Base-by-base conservation (phyloP, 2,888 invertebrate species). In the Troglohyphantes excavatus region DNA sequence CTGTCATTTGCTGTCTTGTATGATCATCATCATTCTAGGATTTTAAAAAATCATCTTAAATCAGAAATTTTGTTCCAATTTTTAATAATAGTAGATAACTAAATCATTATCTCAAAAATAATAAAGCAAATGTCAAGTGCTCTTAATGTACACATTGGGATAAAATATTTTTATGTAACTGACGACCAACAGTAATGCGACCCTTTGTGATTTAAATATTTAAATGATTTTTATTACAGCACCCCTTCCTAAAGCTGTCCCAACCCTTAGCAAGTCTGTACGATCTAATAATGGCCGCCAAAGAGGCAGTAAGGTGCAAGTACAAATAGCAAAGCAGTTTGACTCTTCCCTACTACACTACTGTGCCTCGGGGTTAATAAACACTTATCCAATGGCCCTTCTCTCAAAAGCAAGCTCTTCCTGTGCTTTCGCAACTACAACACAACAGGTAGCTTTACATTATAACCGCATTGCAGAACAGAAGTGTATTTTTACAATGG, bases 211-310 rank as follows among this genome's bases (percentile, higher is more conserved):
- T n/a, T n/a, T 27, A 43, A 39, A 2, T 72, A 46, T 9, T 43
- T 43, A 17, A 33, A 39, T 27, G 21, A 6, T 89, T 68, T 59
- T 11, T 63, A 29, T 76, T 68, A 63, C 96, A 96, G 95, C 97
- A 98, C 94, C 95, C 96, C 0, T 97, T 98, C 94, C 94, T 98
- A 73, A 94, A 95, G 65, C 96, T 96, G 92, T 96, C 97, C 79
- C 96, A 96, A 94, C 96, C 97, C 92, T 95, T 98, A 27, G 95
- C 95, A 86, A 96, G 97, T 0, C 94, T 99, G 39, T 96, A 96
- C 90, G 98, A 98, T 39, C 95, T 98, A 91, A 99, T 99, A 92
- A 96, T 96, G 93, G 98, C 98, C 76, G 98, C 98, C 63, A 97
- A 97, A 93, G 91, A 84, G 63, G 91, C 85, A 9, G 78, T 68